Evolutionary conservation across 2,797 vertebrate species (phyloP).

Genomic region (Loris lydekkerianus): DNA sequence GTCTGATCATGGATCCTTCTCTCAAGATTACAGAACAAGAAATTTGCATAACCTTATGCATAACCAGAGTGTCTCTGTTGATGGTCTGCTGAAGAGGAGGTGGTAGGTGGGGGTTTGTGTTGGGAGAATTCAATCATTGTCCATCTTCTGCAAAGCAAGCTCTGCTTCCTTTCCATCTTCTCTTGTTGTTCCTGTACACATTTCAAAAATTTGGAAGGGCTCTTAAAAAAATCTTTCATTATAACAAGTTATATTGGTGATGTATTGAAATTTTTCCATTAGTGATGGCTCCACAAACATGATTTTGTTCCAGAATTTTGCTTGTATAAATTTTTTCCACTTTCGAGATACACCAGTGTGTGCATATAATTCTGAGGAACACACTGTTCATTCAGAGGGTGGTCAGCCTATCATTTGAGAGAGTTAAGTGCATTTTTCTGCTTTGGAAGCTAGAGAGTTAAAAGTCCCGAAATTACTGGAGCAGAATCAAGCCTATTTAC

Average conservation of each 20-base stretch:
- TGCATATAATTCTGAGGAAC: neutral
- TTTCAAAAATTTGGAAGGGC: neutral
- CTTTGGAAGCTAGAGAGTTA: constrained; percentile 69
- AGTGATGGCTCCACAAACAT: neutral
- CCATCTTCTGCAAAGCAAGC: neutral
- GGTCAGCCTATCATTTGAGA: neutral
- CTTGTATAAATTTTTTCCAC: neutral
- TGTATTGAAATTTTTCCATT: constrained; percentile 12
- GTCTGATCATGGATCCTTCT: neutral
- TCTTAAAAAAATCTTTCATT: neutral
- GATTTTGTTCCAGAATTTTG: constrained; percentile 31
- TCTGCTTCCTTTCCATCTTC: neutral
- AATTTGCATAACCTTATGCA: neutral
- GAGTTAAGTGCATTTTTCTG: neutral
- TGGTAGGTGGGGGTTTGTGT: neutral
- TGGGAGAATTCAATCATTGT: neutral
- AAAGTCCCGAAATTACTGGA: constrained; percentile 72
- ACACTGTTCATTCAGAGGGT: neutral
- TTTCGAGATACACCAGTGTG: neutral
- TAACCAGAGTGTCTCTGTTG: neutral
- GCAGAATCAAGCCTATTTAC: constrained; percentile 80
- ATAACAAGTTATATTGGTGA: neutral
- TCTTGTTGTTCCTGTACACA: neutral
- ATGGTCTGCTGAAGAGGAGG: neutral
- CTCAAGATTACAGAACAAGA: neutral